phyloP scores from a whole-genome alignment of 2,113 vertebrate species.

The Sceloporus undulatus region DNA sequence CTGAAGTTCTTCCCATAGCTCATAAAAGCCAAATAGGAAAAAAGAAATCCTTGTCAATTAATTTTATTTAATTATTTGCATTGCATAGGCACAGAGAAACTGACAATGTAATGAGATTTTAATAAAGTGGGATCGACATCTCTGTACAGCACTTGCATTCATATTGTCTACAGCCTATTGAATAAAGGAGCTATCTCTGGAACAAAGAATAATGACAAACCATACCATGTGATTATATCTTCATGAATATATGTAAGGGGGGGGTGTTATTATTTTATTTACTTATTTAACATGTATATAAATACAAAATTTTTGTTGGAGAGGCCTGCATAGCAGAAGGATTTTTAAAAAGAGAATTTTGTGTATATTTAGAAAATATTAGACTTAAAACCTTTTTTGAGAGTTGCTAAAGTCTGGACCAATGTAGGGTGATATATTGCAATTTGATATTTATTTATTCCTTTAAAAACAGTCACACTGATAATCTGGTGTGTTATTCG shows the following conservation, averaged over 20 bases:
- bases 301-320: neutral
- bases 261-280: neutral
- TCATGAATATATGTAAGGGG: neutral
- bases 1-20: neutral
- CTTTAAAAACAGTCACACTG: neutral
- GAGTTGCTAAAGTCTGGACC: neutral
- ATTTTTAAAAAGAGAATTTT: neutral
- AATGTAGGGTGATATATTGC: neutral
- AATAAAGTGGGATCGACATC: neutral
- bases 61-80: neutral
- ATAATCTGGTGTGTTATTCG: constrained; percentile 12
- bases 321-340: neutral
- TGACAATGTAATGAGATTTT: neutral
- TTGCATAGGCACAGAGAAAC: neutral
- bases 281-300: neutral
- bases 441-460: neutral
- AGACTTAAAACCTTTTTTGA: neutral
- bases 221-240: neutral
- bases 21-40: constrained; percentile 7
- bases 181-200: neutral
- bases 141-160: neutral
- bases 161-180: neutral
- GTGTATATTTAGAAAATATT: neutral
- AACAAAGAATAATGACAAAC: neutral
- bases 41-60: neutral